Conservation (phyloP, 2,888 invertebrate species). For the Aproaerema taeniolella region DNA sequence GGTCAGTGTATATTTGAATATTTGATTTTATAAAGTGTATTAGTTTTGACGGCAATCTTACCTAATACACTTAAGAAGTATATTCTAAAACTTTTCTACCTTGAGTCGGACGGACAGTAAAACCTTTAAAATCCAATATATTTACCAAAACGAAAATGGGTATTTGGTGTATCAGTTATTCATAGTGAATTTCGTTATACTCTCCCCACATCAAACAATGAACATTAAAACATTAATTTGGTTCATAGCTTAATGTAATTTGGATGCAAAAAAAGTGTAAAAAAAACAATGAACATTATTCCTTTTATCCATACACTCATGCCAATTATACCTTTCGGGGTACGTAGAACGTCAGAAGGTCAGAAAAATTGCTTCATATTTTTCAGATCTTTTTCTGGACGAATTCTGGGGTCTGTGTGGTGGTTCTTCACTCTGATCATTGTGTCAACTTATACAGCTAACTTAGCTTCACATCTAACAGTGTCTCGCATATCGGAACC, state of each 20-base stretch:
- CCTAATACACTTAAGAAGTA: constrained; percentile 7
- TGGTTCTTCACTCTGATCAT: constrained; percentile 99
- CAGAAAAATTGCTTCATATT: too few relatives aligned
- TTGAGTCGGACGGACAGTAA: neutral
- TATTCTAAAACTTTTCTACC: neutral
- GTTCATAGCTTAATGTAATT: neutral
- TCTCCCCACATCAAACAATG: neutral
- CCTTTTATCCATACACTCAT: too few relatives aligned
- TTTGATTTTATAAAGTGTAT: constrained; percentile 26
- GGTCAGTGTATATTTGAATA: constrained; percentile 76
- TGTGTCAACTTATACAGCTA: constrained; percentile 98
- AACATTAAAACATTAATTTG: too few relatives aligned
- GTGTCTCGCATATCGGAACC: constrained; percentile 96
- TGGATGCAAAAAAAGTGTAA: too few relatives aligned
- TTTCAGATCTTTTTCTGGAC: constrained; percentile 89
- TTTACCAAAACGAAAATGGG: constrained; percentile 1
- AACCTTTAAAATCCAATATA: constrained; percentile 1
- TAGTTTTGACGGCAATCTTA: constrained; percentile 16
- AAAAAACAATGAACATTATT: too few relatives aligned
- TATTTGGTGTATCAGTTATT: constrained; percentile 4
- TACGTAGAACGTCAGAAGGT: too few relatives aligned
- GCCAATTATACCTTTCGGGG: too few relatives aligned
- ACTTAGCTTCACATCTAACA: constrained; percentile 96
- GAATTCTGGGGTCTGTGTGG: constrained; percentile 98
- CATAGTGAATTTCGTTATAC: constrained; percentile 5